Base-by-base conservation (phyloP, 2,888 invertebrate genomes). In the Caenorhabditis sp. region DNA sequence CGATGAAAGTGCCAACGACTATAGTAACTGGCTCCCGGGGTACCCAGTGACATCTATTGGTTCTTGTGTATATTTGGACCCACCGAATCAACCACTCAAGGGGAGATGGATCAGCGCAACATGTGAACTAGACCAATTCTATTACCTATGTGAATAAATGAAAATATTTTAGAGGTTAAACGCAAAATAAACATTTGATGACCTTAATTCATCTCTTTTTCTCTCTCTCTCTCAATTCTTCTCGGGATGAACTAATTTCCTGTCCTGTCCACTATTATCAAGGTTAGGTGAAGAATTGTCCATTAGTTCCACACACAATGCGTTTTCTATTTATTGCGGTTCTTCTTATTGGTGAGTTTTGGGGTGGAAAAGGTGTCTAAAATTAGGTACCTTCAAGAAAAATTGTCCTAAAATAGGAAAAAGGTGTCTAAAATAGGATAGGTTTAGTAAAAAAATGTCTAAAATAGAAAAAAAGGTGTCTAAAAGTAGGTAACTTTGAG, bases 31-130 rank as follows among this genome's bases (percentile, higher is more conserved):
- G 49, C 26, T 68, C 8, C 64, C 67, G 1, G 71, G 71, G 4
- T 68, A 68, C n/a, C 73, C 73, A 1, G 67, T 68, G 2, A 68
- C 65, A 5, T 64, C 64, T 25, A 65, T 73, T n/a, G 73, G 73
- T 12, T 49, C 59, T 8, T 73, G 73, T 43, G 73, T 73, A 14
- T 73, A 68, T 21, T 3, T 73, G 8, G 66, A 70, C 17, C 63
- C 66, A 5, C 21, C 50, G 0, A 66, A 70, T 52, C 70, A 70
- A 53, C 66, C 70, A 23, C 53, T 70, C 27, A 70, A 67, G 59
- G 70, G 70, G 10, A 53, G 56, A 36, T 70, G 70, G 70, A 70
- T 70, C 50, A 70, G 70, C 43, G 70, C 70, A 5, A 70, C 66
- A 8, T 70, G 70, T 38, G 66, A 59, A 21, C 25, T 70, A 36